phyloP scores from a whole-genome alignment of 2,113 vertebrate species.

The Erinaceus europaeus region DNA sequence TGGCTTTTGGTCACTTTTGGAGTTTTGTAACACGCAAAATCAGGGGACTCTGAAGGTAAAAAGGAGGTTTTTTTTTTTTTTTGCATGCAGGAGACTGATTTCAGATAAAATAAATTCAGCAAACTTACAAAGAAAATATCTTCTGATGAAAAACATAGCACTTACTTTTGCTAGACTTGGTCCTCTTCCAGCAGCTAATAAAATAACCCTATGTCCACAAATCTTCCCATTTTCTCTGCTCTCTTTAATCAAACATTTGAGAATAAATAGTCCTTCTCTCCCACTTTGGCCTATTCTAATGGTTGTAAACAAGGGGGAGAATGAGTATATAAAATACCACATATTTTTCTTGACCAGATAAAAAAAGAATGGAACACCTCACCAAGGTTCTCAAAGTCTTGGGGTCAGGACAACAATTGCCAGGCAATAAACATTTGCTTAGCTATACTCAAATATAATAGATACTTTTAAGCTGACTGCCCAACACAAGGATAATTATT shows the following conservation, averaged over 20 bases:
- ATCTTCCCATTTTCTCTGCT: background rate
- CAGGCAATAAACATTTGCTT: background rate
- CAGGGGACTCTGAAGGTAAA: background rate
- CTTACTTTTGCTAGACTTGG: background rate
- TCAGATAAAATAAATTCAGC: constrained; percentile 25
- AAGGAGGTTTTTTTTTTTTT: background rate
- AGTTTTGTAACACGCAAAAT: background rate
- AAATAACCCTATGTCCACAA: background rate
- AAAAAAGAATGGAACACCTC: background rate
- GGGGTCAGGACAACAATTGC: background rate
- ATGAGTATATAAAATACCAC: background rate
- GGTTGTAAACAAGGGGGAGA: constrained; percentile 19
- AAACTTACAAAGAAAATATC: constrained; percentile 26
- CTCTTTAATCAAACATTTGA: background rate
- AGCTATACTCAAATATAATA: background rate
- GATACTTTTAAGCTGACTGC: background rate
- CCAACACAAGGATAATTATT: background rate
- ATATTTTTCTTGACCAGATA: constrained; percentile 12
- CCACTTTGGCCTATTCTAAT: background rate
- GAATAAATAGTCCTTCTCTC: constrained; percentile 1
- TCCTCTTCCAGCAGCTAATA: background rate
- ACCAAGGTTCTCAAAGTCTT: background rate
- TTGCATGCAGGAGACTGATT: background rate
- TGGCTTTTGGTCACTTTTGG: background rate
- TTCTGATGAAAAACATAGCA: constrained; percentile 42